Percentiles rank a stretch among this genome's conserved stretches.
phyloP scores from a whole-genome alignment of 1,140 invertebrate genomes.

The Zaprionus africanus region DNA sequence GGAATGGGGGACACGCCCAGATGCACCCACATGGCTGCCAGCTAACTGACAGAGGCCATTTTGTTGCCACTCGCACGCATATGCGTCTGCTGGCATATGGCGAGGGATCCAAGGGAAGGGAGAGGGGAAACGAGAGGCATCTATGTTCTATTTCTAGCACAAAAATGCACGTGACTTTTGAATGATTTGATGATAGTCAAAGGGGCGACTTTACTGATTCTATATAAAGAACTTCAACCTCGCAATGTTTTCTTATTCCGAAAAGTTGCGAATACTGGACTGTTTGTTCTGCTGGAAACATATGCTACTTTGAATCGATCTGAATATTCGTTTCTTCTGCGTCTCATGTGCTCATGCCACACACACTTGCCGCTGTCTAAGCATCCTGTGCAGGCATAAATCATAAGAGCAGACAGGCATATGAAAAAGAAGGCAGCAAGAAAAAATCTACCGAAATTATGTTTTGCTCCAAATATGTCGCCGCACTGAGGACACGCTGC shows the following conservation, averaged over 20 bases:
- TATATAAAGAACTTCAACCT: not conserved
- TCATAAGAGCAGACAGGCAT: constrained; percentile 58
- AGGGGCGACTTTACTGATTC: not conserved
- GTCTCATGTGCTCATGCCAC: constrained; percentile 36
- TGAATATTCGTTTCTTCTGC: constrained; percentile 36
- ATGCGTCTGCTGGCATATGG: constrained; percentile 43
- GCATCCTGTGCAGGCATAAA: constrained; percentile 68
- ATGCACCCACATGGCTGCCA: constrained; percentile 29
- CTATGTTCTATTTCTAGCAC: constrained; percentile 55
- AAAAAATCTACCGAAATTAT: constrained; percentile 46
- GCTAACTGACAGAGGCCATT: constrained; percentile 43
- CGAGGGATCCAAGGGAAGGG: not conserved
- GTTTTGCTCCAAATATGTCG: constrained; percentile 72
- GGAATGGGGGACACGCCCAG: constrained; percentile 5
- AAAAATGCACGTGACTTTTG: constrained; percentile 73
- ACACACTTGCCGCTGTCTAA: constrained; percentile 65
- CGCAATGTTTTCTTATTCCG: not conserved
- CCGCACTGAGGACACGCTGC: constrained; percentile 22
- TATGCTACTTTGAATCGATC: constrained; percentile 38
- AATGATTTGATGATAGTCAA: constrained; percentile 30
- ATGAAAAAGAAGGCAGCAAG: constrained; percentile 16
- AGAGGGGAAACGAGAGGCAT: not conserved
- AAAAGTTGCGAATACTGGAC: not conserved
- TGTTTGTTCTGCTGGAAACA: constrained; percentile 2
- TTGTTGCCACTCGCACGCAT: constrained; percentile 21